Conservation (phyloP, 1,140 invertebrate species). For the Drosophila nasuta region DNA sequence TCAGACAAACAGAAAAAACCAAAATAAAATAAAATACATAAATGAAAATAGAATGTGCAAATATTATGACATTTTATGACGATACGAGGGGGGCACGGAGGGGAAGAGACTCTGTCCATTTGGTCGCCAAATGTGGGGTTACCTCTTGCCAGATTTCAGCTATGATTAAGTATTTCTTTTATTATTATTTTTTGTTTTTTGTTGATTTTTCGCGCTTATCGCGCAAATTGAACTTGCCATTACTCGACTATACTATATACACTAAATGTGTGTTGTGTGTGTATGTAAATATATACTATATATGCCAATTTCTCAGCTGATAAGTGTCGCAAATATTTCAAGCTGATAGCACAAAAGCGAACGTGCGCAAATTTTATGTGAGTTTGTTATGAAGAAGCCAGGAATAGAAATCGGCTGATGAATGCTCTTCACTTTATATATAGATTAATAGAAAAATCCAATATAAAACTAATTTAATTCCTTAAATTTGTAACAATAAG, state of each 20-base stretch:
- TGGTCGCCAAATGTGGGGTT: not conserved
- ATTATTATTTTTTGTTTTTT: not conserved
- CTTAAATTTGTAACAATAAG: no score
- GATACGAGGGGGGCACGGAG: not conserved
- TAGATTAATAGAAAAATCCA: no score
- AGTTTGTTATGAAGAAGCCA: not conserved
- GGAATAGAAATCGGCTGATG: no score
- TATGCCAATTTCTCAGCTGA: slow-evolving; percentile 15
- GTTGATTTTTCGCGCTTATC: slow-evolving; percentile 17
- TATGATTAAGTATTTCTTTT: slow-evolving; percentile 4
- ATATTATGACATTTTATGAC: slow-evolving; percentile 25
- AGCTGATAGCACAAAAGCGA: slow-evolving; percentile 1
- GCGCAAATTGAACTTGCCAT: slow-evolving; percentile 1
- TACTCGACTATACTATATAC: slow-evolving; percentile 5
- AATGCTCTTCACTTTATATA: no score
- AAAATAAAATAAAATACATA: slow-evolving; percentile 20
- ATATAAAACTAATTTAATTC: no score
- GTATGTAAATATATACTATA: not conserved
- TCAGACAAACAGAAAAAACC: slow-evolving; percentile 17
- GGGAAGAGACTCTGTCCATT: not conserved
- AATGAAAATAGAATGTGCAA: slow-evolving; percentile 30
- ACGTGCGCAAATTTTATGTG: not conserved
- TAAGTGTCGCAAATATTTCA: slow-evolving; percentile 9
- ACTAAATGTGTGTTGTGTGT: not conserved
- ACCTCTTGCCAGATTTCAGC: not conserved